These are phyloP conservation scores for Eidolon dupreanum DNA, from an alignment of 2,797 vertebrate genomes.

Conservation along the genomic window DNA sequence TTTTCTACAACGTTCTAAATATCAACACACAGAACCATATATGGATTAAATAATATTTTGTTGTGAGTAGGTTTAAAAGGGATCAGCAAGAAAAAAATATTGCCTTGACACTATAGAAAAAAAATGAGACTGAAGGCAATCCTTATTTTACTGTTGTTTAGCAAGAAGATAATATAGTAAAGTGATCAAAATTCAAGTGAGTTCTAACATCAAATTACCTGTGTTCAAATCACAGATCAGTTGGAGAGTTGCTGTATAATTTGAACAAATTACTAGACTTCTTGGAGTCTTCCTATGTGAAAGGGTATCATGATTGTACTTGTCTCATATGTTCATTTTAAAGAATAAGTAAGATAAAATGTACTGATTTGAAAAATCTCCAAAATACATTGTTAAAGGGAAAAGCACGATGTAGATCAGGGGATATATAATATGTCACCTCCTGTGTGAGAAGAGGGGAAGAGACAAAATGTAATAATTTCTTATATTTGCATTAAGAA, in stretches of 20 bases:
- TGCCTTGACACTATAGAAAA: constrained; percentile 20
- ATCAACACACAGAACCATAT: constrained; percentile 44
- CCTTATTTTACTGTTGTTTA: constrained; percentile 51
- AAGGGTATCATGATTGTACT: background rate
- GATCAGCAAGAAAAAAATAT: constrained; percentile 27
- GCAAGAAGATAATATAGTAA: constrained; percentile 24
- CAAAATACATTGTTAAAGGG: too few relatives aligned
- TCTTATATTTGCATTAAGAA: too few relatives aligned
- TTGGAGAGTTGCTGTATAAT: background rate
- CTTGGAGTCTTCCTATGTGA: background rate
- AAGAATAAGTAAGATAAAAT: background rate
- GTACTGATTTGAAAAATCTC: too few relatives aligned
- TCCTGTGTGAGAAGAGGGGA: too few relatives aligned
- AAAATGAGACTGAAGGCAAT: constrained; percentile 58
- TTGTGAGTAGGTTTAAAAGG: constrained; percentile 58
- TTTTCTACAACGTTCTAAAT: constrained; percentile 51
- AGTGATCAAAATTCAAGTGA: constrained; percentile 51
- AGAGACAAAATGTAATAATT: too few relatives aligned
- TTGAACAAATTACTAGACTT: constrained; percentile 5
- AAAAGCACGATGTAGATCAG: too few relatives aligned
- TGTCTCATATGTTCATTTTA: background rate
- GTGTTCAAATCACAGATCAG: background rate
- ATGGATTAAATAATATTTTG: constrained; percentile 68
- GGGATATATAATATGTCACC: too few relatives aligned
- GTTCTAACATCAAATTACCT: constrained; percentile 36